Base-by-base conservation (phyloP, 2,888 invertebrate species). In the Mythimna lalbum region DNA sequence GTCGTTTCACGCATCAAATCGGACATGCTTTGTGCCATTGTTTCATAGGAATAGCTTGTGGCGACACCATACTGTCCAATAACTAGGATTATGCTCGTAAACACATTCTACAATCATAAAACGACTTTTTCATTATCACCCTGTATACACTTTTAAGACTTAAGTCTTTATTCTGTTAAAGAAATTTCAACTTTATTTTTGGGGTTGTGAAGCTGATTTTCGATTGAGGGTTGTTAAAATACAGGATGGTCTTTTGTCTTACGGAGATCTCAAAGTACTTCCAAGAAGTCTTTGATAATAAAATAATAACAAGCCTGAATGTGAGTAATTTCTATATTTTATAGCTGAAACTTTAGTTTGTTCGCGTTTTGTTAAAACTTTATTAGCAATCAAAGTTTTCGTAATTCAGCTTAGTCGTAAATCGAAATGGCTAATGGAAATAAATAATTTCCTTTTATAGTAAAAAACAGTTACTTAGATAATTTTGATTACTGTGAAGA, bases 221-320 rank as follows among this genome's bases (percentile, higher is more conserved):
- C 0, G 10, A 0, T 39, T 63, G 53, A 0, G 0, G 4, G 6
- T 47, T 17, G 0, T 27, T 31, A 53, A n/a, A 83, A 76, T 62
- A 76, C 78, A 81, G 43, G 49, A 64, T 81, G 56, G 63, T 27
- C 67, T 61, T 76, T 80, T 80, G 80, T 80, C 47, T 80, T 61
- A 69, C 49, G n/a, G 10, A 67, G 36, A 70, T 80, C 70, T 64
- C 23, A 80, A 71, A 81, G 75, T 68, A 80, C 76, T 88, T 89
- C 90, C 79, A 76, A 86, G 89, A 89, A 89, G 49, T 79, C 80
- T 81, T 81, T 74, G 56, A 85, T 85, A 87, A 87, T 89, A 90
- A 87, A 90, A 88, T 90, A 88, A 90, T 88, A 87, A 89, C 84
- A 84, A 76, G 80, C 64, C 72, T 80, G 72, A 78, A 78, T 84